Evolutionary conservation across 2,888 invertebrate species (phyloP), one percentile per base, ranked within the genome.

Genomic region (Agriotes lineatus): DNA sequence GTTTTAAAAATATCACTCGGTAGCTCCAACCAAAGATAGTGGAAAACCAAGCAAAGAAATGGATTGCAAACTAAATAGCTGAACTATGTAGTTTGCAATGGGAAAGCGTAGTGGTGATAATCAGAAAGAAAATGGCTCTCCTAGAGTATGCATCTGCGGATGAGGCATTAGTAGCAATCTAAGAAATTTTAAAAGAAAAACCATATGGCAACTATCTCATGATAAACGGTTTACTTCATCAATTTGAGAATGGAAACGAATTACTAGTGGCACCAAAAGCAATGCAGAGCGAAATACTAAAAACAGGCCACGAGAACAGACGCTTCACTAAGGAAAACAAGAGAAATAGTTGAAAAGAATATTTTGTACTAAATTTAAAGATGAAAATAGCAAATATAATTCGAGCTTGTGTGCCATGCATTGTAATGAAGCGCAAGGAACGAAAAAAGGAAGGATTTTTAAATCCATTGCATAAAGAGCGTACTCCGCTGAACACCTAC

Each of bases 141-240:
- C 39, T 2, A 42, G 39, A 14, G 39, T 16, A 14, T 14, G 39
- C 2, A 14, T 42, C 73, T 18, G 68, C 64, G 22, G 73, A 77
- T 60, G 74, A 73, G 42, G 35, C 70, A 16, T 19, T 76, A 16
- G 44, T 64, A 56, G 69, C 74, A 9, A 73, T 79, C 12, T 72
- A 60, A 37, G 62, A 76, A 44, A 65, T 77, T 12, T 62, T 77
- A 42, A 63, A 35, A n/a, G 45, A 44, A 42, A 57, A 58, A 12
- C 33, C 58, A 48, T 74, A 74, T 52, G 71, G 76, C 19, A 73
- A 76, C 25, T 73, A 72, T 63, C 37, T 67, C 10, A 33, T 73
- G 18, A 68, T 67, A 66, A 64, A 72, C 60, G 74, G 70, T 35
- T 37, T 80, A 42, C 20, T 80, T 1, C 79, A 75, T 65, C 77